Percentiles rank a stretch among this genome's conserved stretches.
Conservation (phyloP, 2,113 vertebrate genomes). For the Verasper variegatus region DNA sequence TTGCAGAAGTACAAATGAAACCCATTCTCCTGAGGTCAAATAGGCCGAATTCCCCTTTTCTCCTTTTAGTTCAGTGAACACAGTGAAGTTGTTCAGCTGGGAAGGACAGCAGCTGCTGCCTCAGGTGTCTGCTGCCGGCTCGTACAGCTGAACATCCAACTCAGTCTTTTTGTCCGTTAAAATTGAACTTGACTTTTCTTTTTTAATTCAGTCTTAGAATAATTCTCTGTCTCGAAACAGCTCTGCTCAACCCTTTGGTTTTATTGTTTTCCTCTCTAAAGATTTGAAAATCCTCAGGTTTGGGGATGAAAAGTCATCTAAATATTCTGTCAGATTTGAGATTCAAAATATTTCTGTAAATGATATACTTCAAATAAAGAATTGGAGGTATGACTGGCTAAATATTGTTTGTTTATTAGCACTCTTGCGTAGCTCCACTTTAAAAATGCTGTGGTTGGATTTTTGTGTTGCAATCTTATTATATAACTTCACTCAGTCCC, state of each 20-base stretch:
- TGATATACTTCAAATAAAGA: conserved; percentile 69
- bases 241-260: conserved; percentile 18
- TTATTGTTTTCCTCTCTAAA: conserved; percentile 32
- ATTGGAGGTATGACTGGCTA: conserved; percentile 44
- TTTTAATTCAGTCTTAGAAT: conserved; percentile 46
- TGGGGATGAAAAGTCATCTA: conserved; percentile 26
- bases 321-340: conserved; percentile 49
- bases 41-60: conserved; percentile 21
- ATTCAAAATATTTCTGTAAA: conserved; percentile 70
- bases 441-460: not conserved
- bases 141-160: conserved; percentile 35
- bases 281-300: conserved; percentile 29
- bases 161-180: conserved; percentile 20
- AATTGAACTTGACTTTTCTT: conserved; percentile 32
- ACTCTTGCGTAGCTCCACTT: not conserved
- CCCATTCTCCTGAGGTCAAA: conserved; percentile 29
- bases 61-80: conserved; percentile 33
- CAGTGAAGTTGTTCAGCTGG: conserved; percentile 34
- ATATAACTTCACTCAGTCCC: not conserved
- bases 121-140: conserved; percentile 31
- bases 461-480: not conserved
- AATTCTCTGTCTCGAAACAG: conserved; percentile 16
- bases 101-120: conserved; percentile 29
- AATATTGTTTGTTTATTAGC: conserved; percentile 21
- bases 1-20: conserved; percentile 57